These are phyloP conservation scores for Ganaspis brasiliensis DNA, from an alignment of 2,888 invertebrate genomes.

Conservation along the genomic window DNA sequence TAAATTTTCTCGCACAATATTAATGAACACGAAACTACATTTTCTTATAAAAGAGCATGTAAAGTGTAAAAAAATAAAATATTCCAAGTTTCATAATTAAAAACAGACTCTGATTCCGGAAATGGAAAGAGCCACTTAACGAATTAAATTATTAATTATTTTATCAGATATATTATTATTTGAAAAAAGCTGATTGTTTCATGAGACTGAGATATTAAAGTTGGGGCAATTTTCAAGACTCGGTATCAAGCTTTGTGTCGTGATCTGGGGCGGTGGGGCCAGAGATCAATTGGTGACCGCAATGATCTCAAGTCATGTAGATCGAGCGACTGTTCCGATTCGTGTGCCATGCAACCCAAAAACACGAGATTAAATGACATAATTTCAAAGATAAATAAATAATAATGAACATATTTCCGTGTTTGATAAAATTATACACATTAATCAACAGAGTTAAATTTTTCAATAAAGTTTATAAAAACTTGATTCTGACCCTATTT, in stretches of 20 bases:
- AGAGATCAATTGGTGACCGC: constrained; percentile 30
- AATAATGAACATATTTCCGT: background rate
- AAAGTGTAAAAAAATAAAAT: too few species aligned
- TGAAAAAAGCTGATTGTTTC: background rate
- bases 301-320: constrained; percentile 14
- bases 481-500: too few species aligned
- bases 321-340: constrained; percentile 1
- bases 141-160: background rate
- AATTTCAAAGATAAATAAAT: constrained; percentile 1
- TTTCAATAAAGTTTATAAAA: too few species aligned
- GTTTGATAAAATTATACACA: constrained; percentile 22
- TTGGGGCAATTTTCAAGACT: constrained; percentile 12
- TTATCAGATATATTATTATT: background rate
- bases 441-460: background rate
- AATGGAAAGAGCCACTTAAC: too few species aligned
- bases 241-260: constrained; percentile 26
- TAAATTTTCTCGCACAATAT: too few species aligned
- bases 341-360: constrained; percentile 4
- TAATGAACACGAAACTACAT: too few species aligned
- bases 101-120: too few species aligned
- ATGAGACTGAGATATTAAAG: background rate
- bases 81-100: too few species aligned
- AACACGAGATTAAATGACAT: constrained; percentile 19
- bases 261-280: constrained; percentile 11
- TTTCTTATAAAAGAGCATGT: too few species aligned